Evolutionary conservation across 2,797 vertebrate genomes (phyloP).

Genomic region (Gadopsis bispinosus): DNA sequence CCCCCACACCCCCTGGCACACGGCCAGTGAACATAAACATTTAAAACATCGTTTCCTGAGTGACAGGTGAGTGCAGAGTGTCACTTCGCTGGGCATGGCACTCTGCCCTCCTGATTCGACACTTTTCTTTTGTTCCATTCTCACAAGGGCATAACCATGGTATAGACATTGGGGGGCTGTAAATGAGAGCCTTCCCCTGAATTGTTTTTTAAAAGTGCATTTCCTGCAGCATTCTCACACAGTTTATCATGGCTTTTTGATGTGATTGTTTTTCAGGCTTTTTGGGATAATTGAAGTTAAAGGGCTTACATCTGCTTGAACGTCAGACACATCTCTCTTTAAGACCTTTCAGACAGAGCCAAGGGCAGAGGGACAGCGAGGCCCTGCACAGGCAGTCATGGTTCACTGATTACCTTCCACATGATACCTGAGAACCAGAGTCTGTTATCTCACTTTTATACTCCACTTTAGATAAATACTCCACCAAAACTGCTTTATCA

Average conservation of each 20-base stretch:
- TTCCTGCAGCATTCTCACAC: no score
- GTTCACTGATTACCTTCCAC: constrained; percentile 49
- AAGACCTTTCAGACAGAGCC: constrained; percentile 34
- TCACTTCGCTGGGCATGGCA: neutral
- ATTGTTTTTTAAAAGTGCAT: no score
- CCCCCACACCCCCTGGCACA: no score
- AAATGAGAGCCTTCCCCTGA: no score
- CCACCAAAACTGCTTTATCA: constrained; percentile 25
- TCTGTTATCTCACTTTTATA: constrained; percentile 40
- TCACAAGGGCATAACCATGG: no score
- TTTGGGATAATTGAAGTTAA: neutral
- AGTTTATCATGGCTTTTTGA: no score
- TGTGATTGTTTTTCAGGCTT: no score
- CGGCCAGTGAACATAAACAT: no score
- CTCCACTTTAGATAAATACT: constrained; percentile 45
- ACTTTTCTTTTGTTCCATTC: no score
- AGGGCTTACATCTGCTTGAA: neutral
- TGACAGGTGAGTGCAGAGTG: neutral
- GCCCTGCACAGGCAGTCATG: constrained; percentile 31
- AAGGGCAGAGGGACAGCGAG: constrained; percentile 19
- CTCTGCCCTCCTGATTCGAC: neutral
- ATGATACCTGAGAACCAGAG: constrained; percentile 32
- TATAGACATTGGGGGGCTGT: no score
- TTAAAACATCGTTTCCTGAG: no score
- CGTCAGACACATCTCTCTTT: constrained; percentile 25